Evolutionary conservation across 2,113 vertebrate genomes (phyloP).

Genomic region (Vidua macroura): DNA sequence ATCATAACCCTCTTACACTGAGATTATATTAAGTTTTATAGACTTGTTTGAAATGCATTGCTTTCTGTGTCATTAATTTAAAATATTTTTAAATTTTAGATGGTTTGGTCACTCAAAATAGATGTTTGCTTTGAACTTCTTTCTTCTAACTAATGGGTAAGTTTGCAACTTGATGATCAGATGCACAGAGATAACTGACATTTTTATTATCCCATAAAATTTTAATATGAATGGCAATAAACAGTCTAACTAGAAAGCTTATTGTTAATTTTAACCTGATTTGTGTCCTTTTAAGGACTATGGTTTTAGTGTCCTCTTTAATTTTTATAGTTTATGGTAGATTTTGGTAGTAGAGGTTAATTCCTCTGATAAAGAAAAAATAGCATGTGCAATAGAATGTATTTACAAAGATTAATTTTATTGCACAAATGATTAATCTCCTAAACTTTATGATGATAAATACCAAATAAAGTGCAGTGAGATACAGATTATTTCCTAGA

Average conservation of each 20-base stretch:
- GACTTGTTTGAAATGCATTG: neutral
- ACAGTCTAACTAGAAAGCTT: constrained; percentile 10
- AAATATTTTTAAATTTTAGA: neutral
- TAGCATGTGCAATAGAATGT: neutral
- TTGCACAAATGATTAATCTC: neutral
- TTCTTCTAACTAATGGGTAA: neutral
- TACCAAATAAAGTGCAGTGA: neutral
- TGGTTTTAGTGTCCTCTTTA: neutral
- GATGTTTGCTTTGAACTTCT: neutral
- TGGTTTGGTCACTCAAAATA: neutral
- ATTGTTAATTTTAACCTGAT: constrained; percentile 11
- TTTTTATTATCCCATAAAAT: constrained; percentile 3
- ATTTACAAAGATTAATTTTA: neutral
- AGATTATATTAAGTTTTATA: neutral
- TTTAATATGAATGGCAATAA: neutral
- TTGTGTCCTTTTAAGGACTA: neutral
- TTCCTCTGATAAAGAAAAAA: constrained; percentile 23
- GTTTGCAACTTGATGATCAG: neutral
- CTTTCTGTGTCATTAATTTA: neutral
- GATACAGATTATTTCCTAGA: neutral
- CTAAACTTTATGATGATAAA: neutral
- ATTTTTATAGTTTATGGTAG: neutral
- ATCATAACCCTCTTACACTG: neutral
- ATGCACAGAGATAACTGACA: neutral
- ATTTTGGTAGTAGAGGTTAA: constrained; percentile 18